These are phyloP conservation scores for Rousettus leschenaultii DNA, from an alignment of 2,113 vertebrate species.

Conservation along the genomic window DNA sequence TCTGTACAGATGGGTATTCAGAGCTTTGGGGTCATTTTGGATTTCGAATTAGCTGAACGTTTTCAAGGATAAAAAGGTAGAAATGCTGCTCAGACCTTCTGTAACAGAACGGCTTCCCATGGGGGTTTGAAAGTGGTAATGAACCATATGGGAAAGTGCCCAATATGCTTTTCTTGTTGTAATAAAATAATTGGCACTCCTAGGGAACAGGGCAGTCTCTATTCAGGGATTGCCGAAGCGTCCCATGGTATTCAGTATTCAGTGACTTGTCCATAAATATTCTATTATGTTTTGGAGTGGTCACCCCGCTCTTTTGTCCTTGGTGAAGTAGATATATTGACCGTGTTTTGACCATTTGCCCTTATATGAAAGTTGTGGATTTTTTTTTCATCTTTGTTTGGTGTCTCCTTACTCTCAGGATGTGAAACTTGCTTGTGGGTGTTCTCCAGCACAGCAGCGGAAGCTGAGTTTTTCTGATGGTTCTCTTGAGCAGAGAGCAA, in stretches of 20 bases:
- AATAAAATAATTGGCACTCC: conserved; percentile 23
- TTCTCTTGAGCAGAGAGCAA: not conserved
- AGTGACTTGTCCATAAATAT: not conserved
- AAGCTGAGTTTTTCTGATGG: not conserved
- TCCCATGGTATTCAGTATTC: not conserved
- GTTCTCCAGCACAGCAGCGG: not conserved
- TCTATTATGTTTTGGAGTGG: not conserved
- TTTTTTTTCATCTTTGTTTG: too few relatives aligned
- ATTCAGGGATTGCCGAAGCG: not conserved
- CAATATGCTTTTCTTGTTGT: not conserved
- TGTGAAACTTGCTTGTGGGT: not conserved
- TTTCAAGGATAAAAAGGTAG: not conserved
- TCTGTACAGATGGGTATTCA: not conserved
- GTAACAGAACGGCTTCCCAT: not conserved
- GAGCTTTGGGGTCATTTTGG: not conserved
- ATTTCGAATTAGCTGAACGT: conserved; percentile 12
- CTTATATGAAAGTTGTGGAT: not conserved
- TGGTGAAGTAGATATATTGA: not conserved
- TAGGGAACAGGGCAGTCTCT: not conserved
- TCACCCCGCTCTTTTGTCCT: not conserved
- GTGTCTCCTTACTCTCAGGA: not conserved
- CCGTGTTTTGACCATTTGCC: not conserved
- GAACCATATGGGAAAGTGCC: conserved; percentile 22
- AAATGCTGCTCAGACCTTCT: not conserved
- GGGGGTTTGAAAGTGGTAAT: not conserved